Conservation (phyloP, 2,888 invertebrate species). For the Drosophila tripunctata region DNA sequence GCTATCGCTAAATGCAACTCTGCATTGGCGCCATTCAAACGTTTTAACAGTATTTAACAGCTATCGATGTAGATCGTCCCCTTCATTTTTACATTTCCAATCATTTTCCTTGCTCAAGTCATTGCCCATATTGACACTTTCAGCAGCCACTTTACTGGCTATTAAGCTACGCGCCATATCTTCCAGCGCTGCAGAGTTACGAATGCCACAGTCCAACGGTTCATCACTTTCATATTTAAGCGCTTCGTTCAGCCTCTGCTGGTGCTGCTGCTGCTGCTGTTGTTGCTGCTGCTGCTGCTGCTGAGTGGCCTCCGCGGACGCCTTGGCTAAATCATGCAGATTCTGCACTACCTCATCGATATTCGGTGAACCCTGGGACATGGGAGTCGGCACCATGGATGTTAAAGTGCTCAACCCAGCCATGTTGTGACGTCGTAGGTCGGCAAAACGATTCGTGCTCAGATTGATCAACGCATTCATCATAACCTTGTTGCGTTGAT, state of each 20-base stretch:
- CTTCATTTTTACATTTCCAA: slow-evolving; percentile 60
- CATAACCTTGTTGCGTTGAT: slow-evolving; percentile 84
- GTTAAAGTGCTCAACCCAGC: slow-evolving; percentile 58
- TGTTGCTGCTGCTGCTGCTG: slow-evolving; percentile 63
- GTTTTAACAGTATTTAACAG: slow-evolving; percentile 1
- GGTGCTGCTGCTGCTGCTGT: slow-evolving; percentile 45
- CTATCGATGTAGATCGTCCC: slow-evolving; percentile 48
- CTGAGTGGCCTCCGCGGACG: slow-evolving; percentile 61
- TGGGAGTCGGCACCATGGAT: slow-evolving; percentile 45
- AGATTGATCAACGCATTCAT: slow-evolving; percentile 83
- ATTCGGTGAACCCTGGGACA: slow-evolving; percentile 57
- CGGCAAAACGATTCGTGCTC: slow-evolving; percentile 78
- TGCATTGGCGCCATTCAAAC: slow-evolving; percentile 13
- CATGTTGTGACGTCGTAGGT: slow-evolving; percentile 72
- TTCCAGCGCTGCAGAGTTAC: slow-evolving; percentile 56
- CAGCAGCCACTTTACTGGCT: slow-evolving; percentile 41
- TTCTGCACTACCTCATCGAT: slow-evolving; percentile 72
- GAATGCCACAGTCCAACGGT: slow-evolving; percentile 78
- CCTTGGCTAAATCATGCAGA: slow-evolving; percentile 70
- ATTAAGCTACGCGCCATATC: slow-evolving; percentile 63
- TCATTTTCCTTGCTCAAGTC: slow-evolving; percentile 54
- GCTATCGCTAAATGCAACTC: slow-evolving; percentile 39
- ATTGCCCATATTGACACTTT: slow-evolving; percentile 41
- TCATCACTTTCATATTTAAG: slow-evolving; percentile 61
- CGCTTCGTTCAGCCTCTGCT: slow-evolving; percentile 40